These are phyloP conservation scores for Callyntrura sp. DNA, from an alignment of 2,888 invertebrate species.

Conservation along the genomic window DNA sequence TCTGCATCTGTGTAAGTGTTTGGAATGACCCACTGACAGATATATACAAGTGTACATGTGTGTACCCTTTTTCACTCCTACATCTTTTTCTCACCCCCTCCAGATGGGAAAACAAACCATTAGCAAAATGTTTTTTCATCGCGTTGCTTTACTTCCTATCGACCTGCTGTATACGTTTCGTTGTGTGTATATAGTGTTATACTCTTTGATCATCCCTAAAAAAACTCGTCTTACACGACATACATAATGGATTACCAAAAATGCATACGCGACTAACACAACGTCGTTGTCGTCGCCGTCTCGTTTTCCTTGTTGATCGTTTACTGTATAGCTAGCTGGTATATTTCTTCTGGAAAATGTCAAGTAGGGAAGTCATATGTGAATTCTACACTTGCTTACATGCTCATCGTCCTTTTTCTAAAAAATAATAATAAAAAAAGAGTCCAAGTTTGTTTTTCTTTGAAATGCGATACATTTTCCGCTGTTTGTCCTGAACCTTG, in stretches of 20 bases:
- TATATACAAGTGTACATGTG: slow-evolving; percentile 38
- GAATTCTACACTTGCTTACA: slow-evolving; percentile 14
- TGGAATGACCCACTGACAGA: slow-evolving; percentile 62
- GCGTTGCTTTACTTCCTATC: not conserved
- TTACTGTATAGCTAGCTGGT: not conserved
- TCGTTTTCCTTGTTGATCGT: not conserved
- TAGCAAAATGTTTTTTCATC: slow-evolving; percentile 42
- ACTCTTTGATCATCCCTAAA: slow-evolving; percentile 60
- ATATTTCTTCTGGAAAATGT: slow-evolving; percentile 68
- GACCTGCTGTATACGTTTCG: not conserved
- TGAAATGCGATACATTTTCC: slow-evolving; percentile 70
- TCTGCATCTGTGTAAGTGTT: slow-evolving; percentile 10
- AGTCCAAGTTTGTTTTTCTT: slow-evolving; percentile 55
- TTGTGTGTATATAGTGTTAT: not conserved
- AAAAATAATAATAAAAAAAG: slow-evolving; percentile 15
- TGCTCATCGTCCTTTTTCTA: slow-evolving; percentile 18
- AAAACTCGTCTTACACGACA: slow-evolving; percentile 37
- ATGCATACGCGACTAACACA: slow-evolving; percentile 6
- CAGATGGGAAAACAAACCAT: slow-evolving; percentile 65
- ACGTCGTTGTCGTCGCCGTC: not conserved
- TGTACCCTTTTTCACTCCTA: slow-evolving; percentile 28
- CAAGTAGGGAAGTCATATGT: slow-evolving; percentile 52
- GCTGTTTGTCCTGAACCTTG: slow-evolving; percentile 54
- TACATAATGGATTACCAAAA: slow-evolving; percentile 49
- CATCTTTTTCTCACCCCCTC: not conserved